These are phyloP conservation scores for Neostethus bicornis DNA, from an alignment of 2,797 vertebrate species.

Conservation along the genomic window DNA sequence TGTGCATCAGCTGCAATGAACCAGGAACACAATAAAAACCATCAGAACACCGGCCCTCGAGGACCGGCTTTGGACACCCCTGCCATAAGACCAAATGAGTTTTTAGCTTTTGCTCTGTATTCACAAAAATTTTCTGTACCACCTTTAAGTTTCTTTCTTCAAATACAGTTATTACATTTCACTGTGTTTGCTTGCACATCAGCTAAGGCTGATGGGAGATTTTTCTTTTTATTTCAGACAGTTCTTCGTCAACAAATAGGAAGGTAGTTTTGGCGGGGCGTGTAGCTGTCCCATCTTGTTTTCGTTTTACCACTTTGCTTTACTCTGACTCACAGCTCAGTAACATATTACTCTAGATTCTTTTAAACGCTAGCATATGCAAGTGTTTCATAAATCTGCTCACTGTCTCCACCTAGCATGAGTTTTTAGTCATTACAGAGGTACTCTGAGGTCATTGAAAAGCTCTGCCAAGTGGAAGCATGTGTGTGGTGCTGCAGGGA, in stretches of 20 bases:
- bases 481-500: conserved; percentile 66
- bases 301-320: background rate
- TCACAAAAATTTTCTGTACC: no score
- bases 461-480: conserved; percentile 45
- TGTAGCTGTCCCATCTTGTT: background rate
- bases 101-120: no score
- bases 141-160: background rate
- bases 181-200: background rate
- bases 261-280: background rate
- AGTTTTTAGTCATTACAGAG: conserved; percentile 23
- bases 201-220: background rate
- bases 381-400: background rate
- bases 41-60: no score
- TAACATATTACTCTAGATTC: no score
- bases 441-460: conserved; percentile 53
- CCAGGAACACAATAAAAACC: no score
- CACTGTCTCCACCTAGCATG: conserved; percentile 8
- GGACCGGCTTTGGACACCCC: no score
- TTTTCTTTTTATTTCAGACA: background rate
- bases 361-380: no score
- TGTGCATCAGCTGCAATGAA: no score
- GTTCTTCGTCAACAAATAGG: background rate
- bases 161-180: background rate
- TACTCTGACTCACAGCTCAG: background rate
- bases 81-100: no score